phyloP scores from a whole-genome alignment of 2,888 invertebrate species.

The Pocota personata region DNA sequence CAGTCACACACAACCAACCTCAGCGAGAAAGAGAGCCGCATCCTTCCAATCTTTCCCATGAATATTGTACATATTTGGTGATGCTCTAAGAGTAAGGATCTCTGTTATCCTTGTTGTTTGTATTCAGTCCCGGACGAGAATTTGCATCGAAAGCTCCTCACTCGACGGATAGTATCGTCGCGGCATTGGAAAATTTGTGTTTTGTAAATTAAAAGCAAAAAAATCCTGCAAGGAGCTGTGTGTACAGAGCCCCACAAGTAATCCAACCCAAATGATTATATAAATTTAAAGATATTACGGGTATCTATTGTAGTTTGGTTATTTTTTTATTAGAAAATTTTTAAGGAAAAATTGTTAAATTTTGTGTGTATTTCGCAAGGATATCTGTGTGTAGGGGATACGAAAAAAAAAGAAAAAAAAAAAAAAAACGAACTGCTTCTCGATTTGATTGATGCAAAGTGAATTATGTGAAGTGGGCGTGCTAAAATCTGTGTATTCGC shows the following conservation, averaged over 20 bases:
- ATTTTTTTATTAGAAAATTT: neutral
- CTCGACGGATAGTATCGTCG: constrained; percentile 52
- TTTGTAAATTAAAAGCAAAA: constrained; percentile 33
- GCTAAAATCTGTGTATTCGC: constrained; percentile 56
- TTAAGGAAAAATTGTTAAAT: neutral
- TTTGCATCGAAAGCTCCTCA: constrained; percentile 78
- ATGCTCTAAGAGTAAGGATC: constrained; percentile 69
- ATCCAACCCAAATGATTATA: constrained; percentile 43
- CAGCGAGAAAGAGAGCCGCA: constrained; percentile 40
- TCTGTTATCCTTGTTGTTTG: constrained; percentile 72
- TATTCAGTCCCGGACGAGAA: constrained; percentile 82
- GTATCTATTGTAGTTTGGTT: neutral
- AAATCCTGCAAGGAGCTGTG: constrained; percentile 21
- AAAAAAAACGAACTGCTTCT: too few species aligned
- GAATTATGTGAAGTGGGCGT: constrained; percentile 72
- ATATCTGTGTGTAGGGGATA: constrained; percentile 34
- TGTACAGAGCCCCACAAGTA: constrained; percentile 13
- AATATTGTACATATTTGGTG: constrained; percentile 34
- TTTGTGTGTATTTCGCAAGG: constrained; percentile 40
- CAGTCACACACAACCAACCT: neutral
- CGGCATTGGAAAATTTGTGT: constrained; percentile 51
- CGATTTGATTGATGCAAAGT: constrained; percentile 68
- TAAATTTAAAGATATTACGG: constrained; percentile 40
- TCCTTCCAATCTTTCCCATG: constrained; percentile 65
- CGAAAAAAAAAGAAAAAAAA: constrained; percentile 31